These are phyloP conservation scores for Sprattus sprattus DNA, from an alignment of 2,113 vertebrate genomes.

Conservation along the genomic window DNA sequence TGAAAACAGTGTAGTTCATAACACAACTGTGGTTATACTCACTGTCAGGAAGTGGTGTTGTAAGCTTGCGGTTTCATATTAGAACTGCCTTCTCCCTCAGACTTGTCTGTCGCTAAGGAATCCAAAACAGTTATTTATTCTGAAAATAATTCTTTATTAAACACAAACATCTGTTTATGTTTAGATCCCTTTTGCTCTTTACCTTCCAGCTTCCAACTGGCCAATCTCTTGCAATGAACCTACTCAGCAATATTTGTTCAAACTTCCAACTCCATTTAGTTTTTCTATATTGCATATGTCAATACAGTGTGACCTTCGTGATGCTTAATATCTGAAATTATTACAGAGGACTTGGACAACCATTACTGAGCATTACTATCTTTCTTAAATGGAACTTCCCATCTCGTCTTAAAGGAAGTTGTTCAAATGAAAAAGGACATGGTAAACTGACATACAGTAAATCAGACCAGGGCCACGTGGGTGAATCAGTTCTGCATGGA, in stretches of 20 bases:
- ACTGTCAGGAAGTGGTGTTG: slow-evolving; percentile 76
- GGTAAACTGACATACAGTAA: not conserved
- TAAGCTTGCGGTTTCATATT: slow-evolving; percentile 76
- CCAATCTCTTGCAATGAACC: too few species aligned
- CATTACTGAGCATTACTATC: not conserved
- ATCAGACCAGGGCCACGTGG: not conserved
- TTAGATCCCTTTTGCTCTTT: not conserved
- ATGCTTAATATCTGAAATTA: not conserved
- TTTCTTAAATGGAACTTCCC: not conserved
- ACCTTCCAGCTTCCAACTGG: not conserved
- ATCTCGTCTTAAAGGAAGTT: not conserved
- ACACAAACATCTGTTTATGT: not conserved
- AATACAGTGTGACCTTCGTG: not conserved
- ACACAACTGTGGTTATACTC: slow-evolving; percentile 59
- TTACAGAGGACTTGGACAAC: not conserved
- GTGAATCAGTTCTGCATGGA: not conserved
- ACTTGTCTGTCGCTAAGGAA: slow-evolving; percentile 39
- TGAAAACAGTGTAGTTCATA: slow-evolving; percentile 58
- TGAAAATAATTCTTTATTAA: slow-evolving; percentile 17
- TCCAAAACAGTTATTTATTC: slow-evolving; percentile 10
- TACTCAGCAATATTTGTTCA: not conserved
- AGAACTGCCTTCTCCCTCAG: slow-evolving; percentile 49
- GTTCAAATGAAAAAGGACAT: not conserved
- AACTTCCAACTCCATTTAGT: not conserved
- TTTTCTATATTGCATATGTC: not conserved